These are phyloP conservation scores for Squalus acanthias DNA, from an alignment of 2,797 vertebrate genomes.

Conservation along the genomic window DNA sequence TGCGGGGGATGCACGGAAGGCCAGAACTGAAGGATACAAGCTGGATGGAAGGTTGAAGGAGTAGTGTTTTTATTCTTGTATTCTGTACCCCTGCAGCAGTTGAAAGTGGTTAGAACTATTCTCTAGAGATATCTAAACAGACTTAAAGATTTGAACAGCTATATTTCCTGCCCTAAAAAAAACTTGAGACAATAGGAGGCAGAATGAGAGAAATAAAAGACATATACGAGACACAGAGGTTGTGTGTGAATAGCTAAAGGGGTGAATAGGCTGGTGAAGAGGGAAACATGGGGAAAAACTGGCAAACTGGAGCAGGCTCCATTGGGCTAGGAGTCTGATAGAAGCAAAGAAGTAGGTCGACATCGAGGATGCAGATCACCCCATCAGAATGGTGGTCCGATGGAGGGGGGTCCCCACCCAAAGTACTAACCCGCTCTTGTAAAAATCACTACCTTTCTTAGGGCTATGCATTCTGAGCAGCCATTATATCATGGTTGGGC, in stretches of 20 bases:
- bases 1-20: neutral
- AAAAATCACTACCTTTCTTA: neutral
- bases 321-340: neutral
- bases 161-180: neutral
- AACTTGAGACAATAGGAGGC: neutral
- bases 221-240: neutral
- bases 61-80: neutral
- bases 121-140: neutral
- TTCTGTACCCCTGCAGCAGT: neutral
- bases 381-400: neutral
- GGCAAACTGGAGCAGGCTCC: neutral
- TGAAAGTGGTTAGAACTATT: neutral
- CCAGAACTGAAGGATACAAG: neutral
- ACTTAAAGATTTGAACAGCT: slow-evolving; percentile 4
- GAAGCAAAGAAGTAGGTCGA: neutral
- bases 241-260: neutral
- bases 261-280: neutral
- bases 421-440: neutral
- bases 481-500: neutral
- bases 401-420: neutral
- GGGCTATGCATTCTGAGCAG: neutral
- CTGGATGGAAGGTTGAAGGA: neutral
- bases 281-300: neutral
- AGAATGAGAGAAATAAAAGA: neutral
- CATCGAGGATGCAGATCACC: neutral